Evolutionary conservation across 2,888 invertebrate genomes (phyloP).

Genomic region (Chrysopilus asiliformis): DNA sequence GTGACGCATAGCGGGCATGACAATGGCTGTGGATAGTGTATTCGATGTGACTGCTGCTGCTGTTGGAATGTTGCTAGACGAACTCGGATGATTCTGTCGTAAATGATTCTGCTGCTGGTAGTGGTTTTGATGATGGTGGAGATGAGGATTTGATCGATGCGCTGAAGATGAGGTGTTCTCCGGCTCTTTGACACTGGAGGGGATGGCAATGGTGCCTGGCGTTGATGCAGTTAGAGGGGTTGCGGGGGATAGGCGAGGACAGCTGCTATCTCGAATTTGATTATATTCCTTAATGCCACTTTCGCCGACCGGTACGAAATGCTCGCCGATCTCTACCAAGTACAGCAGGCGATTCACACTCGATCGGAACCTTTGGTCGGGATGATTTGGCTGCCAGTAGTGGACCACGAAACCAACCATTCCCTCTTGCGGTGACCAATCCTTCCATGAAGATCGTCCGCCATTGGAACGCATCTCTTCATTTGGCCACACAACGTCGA

Average conservation of each 20-base stretch:
- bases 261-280: constrained; percentile 5
- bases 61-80: not conserved
- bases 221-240: not conserved
- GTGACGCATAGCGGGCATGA: no score
- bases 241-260: no score
- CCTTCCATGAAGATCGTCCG: constrained; percentile 77
- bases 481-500: constrained; percentile 93
- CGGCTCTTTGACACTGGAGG: no score
- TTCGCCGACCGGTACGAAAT: constrained; percentile 86
- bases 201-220: no score
- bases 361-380: constrained; percentile 72
- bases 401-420: constrained; percentile 93
- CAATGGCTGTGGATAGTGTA: no score
- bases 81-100: constrained; percentile 20
- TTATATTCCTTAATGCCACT: constrained; percentile 56
- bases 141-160: no score
- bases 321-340: constrained; percentile 84
- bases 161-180: no score
- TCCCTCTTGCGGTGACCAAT: constrained; percentile 79
- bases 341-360: constrained; percentile 86
- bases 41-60: no score
- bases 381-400: constrained; percentile 87
- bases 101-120: not conserved
- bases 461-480: constrained; percentile 78
- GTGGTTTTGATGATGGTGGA: not conserved